Conservation (phyloP, 2,797 vertebrate genomes). For the Semaprochilodus insignis region DNA sequence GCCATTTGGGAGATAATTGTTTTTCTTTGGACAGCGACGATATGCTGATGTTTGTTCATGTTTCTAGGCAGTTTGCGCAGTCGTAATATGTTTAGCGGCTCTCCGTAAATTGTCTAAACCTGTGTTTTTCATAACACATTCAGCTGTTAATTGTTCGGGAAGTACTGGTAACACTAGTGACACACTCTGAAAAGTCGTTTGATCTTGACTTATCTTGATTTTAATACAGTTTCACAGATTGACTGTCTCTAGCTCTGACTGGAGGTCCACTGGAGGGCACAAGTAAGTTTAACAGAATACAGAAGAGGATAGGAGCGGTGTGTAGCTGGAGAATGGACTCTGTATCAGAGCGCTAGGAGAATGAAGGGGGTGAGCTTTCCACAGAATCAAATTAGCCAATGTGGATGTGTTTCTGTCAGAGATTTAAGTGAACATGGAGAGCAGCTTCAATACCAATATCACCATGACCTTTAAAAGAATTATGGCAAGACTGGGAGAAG, state of each 20-base stretch:
- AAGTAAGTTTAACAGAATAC: neutral
- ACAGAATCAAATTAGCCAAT: conserved; percentile 56
- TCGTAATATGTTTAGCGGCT: too few species aligned
- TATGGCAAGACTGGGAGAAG: conserved; percentile 37
- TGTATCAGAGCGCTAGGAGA: conserved; percentile 5
- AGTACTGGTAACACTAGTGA: too few species aligned
- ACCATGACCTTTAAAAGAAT: conserved; percentile 68
- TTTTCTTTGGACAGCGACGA: too few species aligned
- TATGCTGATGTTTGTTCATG: too few species aligned
- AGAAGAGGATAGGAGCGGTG: neutral
- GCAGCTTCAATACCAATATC: conserved; percentile 54
- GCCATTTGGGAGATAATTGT: too few species aligned
- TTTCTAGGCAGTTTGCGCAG: too few species aligned
- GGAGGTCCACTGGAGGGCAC: neutral
- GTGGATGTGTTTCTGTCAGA: conserved; percentile 60
- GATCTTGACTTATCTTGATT: neutral
- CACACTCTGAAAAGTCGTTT: too few species aligned
- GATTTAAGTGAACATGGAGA: conserved; percentile 55
- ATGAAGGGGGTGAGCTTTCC: neutral
- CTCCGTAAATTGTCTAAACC: too few species aligned
- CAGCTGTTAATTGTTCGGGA: too few species aligned
- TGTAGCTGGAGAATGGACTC: neutral
- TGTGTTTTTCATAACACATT: neutral
- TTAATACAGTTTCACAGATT: neutral
- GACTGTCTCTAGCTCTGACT: neutral